Base-by-base conservation (phyloP, 2,113 vertebrate species). In the Lepus timidus region DNA sequence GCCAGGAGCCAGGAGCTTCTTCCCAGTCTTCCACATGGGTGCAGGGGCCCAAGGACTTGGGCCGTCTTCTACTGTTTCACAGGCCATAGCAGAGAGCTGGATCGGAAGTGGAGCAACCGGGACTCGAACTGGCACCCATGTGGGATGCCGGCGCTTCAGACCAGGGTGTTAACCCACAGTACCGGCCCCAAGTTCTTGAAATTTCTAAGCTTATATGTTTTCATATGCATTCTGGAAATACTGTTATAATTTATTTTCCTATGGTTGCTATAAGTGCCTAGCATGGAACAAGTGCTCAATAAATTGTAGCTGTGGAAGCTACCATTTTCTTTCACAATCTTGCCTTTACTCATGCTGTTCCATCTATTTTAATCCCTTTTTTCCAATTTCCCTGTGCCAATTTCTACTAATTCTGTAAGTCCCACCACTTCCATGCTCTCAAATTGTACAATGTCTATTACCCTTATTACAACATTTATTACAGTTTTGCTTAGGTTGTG, bases 371-470 rank as follows among this genome's bases (percentile, higher is more conserved):
- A 79, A 61, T 58, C 16, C 2, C n/a, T 87, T 79, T 23, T 58
- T 90, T 79, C 20, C 52, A 25, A 36, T 76, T 82, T 62, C 44
- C 9, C 17, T 58, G 17, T 85, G 22, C 33, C 67, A 70, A 36
- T 89, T 92, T 64, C 64, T 39, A 39, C 33, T 65, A 36, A n/a
- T 73, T 65, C 62, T 88, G 55, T 94, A 78, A 73, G 49, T 71
- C 17, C 22, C 12, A 31, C 33, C 19, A 92, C 67, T 86, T 86
- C 44, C 68, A 70, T 80, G 67, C n/a, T 85, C 31, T 71, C 39
- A 68, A 85, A n/a, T 89, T 92, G 27, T 64, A 74, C n/a, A 68
- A 1, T 55, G 49, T 51, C 64, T 85, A 20, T 76, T 90, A n/a
- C 39, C 29, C 19, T 85, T 33, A 65, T 36, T 75, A 73, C 39